Evolutionary conservation across 92 coral and sea anemone genomes (phyloP), one percentile per base, ranked within the genome.

Genomic region (Siderastrea radians): DNA sequence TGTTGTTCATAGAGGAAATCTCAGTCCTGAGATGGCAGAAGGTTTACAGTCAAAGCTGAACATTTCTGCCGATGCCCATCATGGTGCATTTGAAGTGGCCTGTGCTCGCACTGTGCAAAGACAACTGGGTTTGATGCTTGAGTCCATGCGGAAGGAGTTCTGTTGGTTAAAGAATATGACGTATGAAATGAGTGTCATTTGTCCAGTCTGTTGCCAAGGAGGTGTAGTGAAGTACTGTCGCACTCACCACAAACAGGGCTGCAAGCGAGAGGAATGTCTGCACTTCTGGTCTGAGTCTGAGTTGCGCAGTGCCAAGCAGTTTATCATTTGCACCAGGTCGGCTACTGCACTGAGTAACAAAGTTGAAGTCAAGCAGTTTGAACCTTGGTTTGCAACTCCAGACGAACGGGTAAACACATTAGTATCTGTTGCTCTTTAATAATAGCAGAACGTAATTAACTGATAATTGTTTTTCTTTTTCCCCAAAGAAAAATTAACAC

Each of bases 161-260:
- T 75, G 60, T 12, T 87, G 90, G 85, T 11, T 86, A 55, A 77
- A 71, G 43, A 64, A 72, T 49, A 57, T 55, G 51, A 74, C 15
- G 38, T 78, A 47, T 50, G 60, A 71, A 9, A 59, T 78, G 45
- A 68, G 90, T 87, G 75, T 87, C 15, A 70, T 46, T 13, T 87
- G 90, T 64, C 74, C 85, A 2, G 78, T 87, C 50, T 87, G 90
- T 62, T 72, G 68, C 47, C 66, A 54, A 12, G 49, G 26, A 49
- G 54, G 75, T 49, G 55, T 43, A 15, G 75, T 47, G 26, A 71
- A 49, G 19, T 71, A 12, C 57, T 71, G 75, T 47, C 54, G 26
- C 13, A 48, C 16, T 47, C 75, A 71, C 47, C 75, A 16, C 16
- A 2, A 5, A 71, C 16, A 71, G 15, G 15, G 19, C 6, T 63